A percentile compares a stretch with the other conserved stretches of the same genome.
Conservation (phyloP, 2,113 vertebrate species). For the Onychostoma macrolepis region DNA sequence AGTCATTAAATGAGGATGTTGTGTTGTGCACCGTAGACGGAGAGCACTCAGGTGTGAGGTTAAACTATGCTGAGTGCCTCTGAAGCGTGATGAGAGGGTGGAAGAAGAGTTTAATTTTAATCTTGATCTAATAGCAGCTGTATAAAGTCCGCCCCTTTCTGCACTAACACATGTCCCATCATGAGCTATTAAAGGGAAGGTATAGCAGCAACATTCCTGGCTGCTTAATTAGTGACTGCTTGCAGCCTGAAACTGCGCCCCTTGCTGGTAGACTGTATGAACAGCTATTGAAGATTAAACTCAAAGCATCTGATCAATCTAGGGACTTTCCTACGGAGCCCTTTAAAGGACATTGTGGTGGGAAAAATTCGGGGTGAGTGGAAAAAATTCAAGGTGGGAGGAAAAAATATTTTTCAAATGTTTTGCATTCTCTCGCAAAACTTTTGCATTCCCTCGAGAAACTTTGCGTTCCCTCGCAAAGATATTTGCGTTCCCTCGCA, state of each 20-base stretch:
- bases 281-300: background rate
- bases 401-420: too few species aligned
- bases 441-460: too few species aligned
- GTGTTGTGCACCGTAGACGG: background rate
- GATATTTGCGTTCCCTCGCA: too few species aligned
- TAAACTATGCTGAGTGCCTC: background rate
- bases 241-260: constrained; percentile 8
- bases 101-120: constrained; percentile 24
- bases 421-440: too few species aligned
- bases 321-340: too few species aligned
- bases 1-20: background rate
- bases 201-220: background rate
- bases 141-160: background rate
- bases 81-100: background rate
- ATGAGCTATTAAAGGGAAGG: background rate
- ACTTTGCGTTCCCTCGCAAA: too few species aligned
- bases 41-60: constrained; percentile 1
- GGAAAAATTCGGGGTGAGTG: too few species aligned
- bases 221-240: background rate
- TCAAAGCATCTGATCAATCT: background rate
- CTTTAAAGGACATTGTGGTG: too few species aligned
- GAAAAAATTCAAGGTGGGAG: too few species aligned
- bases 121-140: background rate
- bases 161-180: constrained; percentile 3
- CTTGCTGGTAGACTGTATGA: constrained; percentile 38